Conservation (phyloP, 2,113 vertebrate genomes). For the Gavialis gangeticus region DNA sequence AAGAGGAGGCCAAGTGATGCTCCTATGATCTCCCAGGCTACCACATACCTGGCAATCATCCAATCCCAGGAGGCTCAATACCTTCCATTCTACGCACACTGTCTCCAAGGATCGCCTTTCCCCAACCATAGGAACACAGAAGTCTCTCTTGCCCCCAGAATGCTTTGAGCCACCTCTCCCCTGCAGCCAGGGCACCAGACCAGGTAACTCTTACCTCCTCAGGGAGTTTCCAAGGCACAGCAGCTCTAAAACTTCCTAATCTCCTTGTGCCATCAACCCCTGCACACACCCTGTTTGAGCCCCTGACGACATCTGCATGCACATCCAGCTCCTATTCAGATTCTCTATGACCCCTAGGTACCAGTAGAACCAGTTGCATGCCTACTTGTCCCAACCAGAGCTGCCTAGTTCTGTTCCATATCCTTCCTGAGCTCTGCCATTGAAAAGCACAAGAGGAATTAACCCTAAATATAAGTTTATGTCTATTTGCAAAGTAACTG, state of each 20-base stretch:
- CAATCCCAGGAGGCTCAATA: background rate
- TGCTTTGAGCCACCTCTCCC: background rate
- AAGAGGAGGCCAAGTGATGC: background rate
- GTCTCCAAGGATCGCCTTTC: background rate
- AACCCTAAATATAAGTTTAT: constrained; percentile 7
- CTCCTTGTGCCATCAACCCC: background rate
- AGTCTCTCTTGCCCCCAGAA: background rate
- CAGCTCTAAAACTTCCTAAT: background rate
- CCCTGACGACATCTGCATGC: too few species aligned
- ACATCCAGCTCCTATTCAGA: too few species aligned
- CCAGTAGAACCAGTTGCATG: too few species aligned
- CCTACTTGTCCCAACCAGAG: background rate
- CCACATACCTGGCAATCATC: background rate
- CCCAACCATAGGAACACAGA: background rate
- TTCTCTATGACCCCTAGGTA: too few species aligned
- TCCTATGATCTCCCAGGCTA: background rate
- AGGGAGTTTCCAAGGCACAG: accelerated
- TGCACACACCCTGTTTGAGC: background rate
- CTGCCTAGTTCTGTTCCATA: background rate
- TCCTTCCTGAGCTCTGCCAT: background rate
- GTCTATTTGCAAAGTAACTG: background rate
- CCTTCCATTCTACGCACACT: background rate
- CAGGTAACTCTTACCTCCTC: background rate
- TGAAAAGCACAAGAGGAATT: background rate
- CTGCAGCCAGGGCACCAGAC: background rate